These are phyloP conservation scores for Chalcosyrphus nemorum DNA, from an alignment of 2,888 invertebrate genomes.

Conservation along the genomic window DNA sequence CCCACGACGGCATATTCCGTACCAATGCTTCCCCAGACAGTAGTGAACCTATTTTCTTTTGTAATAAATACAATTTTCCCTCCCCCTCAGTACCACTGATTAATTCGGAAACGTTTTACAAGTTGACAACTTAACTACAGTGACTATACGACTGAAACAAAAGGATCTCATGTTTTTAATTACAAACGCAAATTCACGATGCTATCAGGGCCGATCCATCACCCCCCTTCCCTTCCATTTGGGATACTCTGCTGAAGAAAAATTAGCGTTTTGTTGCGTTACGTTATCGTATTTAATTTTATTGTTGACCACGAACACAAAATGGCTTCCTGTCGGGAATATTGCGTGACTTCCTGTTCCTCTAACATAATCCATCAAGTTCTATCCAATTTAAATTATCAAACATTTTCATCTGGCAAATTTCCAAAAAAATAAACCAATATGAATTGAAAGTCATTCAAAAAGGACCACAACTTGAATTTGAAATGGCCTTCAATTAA, in stretches of 20 bases:
- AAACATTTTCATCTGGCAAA: background rate
- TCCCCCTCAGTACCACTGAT: background rate
- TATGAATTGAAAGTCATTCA: conserved; percentile 27
- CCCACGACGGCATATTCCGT: background rate
- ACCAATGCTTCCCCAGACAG: background rate
- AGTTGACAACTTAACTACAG: background rate
- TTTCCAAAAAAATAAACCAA: background rate
- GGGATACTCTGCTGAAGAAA: background rate
- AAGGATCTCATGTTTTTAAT: background rate
- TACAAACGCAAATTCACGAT: background rate
- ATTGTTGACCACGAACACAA: background rate
- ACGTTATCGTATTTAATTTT: background rate
- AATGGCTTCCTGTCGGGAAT: background rate
- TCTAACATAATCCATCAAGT: conserved; percentile 22
- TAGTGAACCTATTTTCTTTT: background rate
- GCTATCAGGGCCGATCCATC: background rate
- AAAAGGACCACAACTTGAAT: conserved; percentile 3
- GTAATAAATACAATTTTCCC: background rate
- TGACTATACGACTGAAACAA: background rate
- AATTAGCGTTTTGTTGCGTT: background rate
- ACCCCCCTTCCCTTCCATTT: background rate
- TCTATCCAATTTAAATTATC: conserved; percentile 29
- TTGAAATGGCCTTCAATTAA: conserved; percentile 14
- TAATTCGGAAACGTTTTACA: background rate
- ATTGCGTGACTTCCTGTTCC: background rate